These are phyloP conservation scores for Aradus depressus DNA, from an alignment of 2,888 invertebrate genomes.

Conservation along the genomic window DNA sequence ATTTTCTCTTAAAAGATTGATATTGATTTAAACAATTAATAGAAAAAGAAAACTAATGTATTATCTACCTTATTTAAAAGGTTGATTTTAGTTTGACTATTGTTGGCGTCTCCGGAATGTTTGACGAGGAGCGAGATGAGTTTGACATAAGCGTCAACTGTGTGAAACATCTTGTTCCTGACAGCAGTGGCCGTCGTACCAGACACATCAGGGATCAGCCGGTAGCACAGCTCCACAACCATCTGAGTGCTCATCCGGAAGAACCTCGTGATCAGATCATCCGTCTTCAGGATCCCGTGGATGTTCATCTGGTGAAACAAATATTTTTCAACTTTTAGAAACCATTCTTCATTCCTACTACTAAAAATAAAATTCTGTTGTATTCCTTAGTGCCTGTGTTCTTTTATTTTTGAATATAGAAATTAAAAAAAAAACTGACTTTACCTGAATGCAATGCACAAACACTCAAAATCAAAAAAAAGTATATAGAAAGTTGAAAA, in stretches of 20 bases:
- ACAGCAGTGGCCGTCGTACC: constrained; percentile 44
- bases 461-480: neutral
- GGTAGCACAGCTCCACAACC: constrained; percentile 89
- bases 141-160: constrained; percentile 88
- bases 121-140: constrained; percentile 90
- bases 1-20: no score
- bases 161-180: constrained; percentile 87
- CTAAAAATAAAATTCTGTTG: neutral
- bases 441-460: no score
- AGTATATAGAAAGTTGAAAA: neutral
- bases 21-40: no score
- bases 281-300: constrained; percentile 90
- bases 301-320: constrained; percentile 66
- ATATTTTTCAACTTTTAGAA: no score
- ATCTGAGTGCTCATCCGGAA: constrained; percentile 93
- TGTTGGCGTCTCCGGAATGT: constrained; percentile 79
- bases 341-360: neutral
- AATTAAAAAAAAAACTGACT: no score
- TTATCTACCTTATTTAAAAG: constrained; percentile 85
- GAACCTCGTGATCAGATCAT: constrained; percentile 93
- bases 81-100: constrained; percentile 93
- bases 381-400: neutral
- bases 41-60: no score
- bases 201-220: constrained; percentile 62
- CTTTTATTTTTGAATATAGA: no score